Conservation (phyloP, 2,888 invertebrate genomes). For the Esperia sulphurella region DNA sequence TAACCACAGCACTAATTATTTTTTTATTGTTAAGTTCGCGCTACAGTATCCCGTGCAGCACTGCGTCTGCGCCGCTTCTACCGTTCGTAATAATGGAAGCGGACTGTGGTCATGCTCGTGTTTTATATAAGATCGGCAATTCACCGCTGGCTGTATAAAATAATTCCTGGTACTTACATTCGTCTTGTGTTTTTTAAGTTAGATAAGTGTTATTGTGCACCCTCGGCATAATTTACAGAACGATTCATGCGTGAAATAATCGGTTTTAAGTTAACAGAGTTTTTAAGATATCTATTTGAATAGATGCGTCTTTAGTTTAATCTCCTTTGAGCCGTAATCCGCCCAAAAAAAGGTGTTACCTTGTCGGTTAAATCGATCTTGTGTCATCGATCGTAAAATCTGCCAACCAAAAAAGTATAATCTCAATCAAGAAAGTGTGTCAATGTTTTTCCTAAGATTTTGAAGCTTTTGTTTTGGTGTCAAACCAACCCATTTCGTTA, state of each 20-base stretch:
- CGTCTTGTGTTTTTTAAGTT: conserved; percentile 61
- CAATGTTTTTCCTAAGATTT: conserved; percentile 1
- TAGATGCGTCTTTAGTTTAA: conserved; percentile 16
- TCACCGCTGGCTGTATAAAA: conserved; percentile 46
- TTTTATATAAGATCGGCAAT: conserved; percentile 68
- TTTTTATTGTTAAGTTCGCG: conserved; percentile 20
- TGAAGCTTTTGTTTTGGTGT: too few relatives aligned
- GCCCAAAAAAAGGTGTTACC: neutral
- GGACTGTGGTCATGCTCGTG: conserved; percentile 45
- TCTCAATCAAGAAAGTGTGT: conserved; percentile 21
- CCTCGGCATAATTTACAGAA: conserved; percentile 41
- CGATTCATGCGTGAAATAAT: conserved; percentile 51
- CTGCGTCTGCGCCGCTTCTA: conserved; percentile 48
- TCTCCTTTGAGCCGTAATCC: neutral
- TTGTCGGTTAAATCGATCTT: conserved; percentile 15
- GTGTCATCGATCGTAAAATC: conserved; percentile 10
- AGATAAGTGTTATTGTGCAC: conserved; percentile 55
- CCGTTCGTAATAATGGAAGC: conserved; percentile 54
- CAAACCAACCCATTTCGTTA: too few relatives aligned
- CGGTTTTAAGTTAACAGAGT: conserved; percentile 24
- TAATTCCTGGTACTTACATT: conserved; percentile 39
- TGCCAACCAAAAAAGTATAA: conserved; percentile 21
- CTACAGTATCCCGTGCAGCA: conserved; percentile 35
- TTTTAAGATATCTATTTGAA: conserved; percentile 12
- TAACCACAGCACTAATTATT: conserved; percentile 26